Conservation (phyloP, 2,888 invertebrate genomes). For the Lithodes maja region DNA sequence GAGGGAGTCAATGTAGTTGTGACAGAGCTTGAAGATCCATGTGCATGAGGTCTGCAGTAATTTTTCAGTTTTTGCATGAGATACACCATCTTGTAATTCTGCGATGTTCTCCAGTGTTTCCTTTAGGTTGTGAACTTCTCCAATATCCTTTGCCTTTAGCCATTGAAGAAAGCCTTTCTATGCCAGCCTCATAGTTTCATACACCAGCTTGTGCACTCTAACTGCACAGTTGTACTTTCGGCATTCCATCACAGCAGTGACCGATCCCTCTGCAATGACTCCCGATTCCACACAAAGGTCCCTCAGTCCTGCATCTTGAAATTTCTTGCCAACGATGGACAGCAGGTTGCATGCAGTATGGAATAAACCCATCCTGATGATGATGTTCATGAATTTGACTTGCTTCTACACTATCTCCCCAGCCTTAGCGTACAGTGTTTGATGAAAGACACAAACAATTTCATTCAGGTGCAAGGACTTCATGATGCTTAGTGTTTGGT, state of each 20-base stretch:
- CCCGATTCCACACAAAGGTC: slow-evolving; percentile 41
- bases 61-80: background rate
- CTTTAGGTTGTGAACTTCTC: background rate
- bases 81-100: background rate
- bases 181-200: too few species aligned
- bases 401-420: slow-evolving; percentile 55
- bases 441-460: slow-evolving; percentile 22
- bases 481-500: slow-evolving; percentile 6
- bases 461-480: background rate
- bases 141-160: background rate
- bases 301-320: slow-evolving; percentile 71
- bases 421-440: slow-evolving; percentile 71
- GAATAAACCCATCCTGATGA: slow-evolving; percentile 65
- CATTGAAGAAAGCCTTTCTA: background rate
- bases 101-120: too few species aligned
- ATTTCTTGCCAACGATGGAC: slow-evolving; percentile 70
- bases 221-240: slow-evolving; percentile 20
- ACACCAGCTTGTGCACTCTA: slow-evolving; percentile 16
- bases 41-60: too few species aligned
- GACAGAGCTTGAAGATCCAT: too few species aligned
- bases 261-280: slow-evolving; percentile 60
- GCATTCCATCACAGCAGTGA: slow-evolving; percentile 47
- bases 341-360: slow-evolving; percentile 71
- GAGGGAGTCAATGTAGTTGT: too few species aligned
- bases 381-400: slow-evolving; percentile 43